A percentile compares a stretch with the other conserved stretches of the same genome.
phyloP scores from a whole-genome alignment of 2,113 vertebrate species.

The Guaruba guarouba region DNA sequence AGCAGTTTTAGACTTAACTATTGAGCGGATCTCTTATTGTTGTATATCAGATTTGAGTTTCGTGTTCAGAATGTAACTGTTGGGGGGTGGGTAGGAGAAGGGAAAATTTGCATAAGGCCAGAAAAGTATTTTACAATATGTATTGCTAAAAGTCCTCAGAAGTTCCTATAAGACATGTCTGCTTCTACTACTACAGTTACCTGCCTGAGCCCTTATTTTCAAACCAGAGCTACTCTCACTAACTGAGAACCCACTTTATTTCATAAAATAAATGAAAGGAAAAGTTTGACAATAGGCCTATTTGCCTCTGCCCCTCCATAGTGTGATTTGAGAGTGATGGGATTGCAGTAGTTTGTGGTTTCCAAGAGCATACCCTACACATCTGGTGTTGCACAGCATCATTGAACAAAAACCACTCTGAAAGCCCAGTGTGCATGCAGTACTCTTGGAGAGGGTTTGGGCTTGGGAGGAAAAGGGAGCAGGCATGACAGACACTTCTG shows the following conservation, averaged over 20 bases:
- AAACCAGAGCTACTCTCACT: background rate
- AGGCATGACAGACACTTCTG: background rate
- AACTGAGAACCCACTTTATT: background rate
- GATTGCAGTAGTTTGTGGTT: background rate
- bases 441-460: background rate
- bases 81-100: background rate
- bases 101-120: background rate
- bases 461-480: background rate
- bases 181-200: background rate
- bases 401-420: background rate
- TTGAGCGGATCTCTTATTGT: background rate
- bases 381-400: background rate
- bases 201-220: background rate
- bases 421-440: background rate
- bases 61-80: background rate
- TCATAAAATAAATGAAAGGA: background rate
- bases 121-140: background rate
- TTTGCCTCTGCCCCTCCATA: background rate
- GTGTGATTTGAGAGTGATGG: background rate
- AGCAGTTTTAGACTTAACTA: background rate
- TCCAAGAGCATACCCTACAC: background rate
- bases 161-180: background rate
- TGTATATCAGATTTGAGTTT: background rate
- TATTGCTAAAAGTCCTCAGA: background rate
- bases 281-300: background rate